Conservation (phyloP, 1,140 invertebrate genomes). For the Phocides pigmalion region DNA sequence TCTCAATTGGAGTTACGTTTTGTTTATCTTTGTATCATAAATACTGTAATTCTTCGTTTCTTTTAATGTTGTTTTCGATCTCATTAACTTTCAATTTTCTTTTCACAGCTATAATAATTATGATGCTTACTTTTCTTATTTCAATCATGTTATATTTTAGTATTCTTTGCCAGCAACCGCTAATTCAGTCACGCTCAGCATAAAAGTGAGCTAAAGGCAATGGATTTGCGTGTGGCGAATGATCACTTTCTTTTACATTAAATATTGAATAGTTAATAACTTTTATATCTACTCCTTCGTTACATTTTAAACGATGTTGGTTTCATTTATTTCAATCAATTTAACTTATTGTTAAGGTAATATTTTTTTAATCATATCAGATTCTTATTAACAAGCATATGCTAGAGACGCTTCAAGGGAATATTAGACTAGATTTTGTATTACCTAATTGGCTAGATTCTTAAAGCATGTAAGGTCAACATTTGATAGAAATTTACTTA, state of each 20-base stretch:
- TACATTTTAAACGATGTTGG: not conserved
- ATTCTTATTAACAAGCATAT: no score
- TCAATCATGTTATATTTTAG: not conserved
- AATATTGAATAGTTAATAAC: not conserved
- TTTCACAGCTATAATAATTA: not conserved
- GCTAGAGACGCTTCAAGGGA: no score
- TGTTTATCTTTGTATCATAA: constrained; percentile 10
- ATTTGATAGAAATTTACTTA: no score
- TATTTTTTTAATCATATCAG: no score
- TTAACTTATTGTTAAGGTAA: no score
- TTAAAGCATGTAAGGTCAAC: no score
- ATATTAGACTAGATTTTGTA: no score
- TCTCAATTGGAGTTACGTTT: not conserved
- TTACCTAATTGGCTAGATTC: no score
- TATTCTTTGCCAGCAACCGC: not conserved
- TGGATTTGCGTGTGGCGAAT: constrained; percentile 34
- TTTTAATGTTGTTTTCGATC: not conserved
- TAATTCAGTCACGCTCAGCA: not conserved
- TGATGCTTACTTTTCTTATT: no score
- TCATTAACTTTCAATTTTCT: not conserved
- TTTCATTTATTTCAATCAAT: no score
- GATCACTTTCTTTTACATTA: not conserved
- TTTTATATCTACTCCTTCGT: not conserved
- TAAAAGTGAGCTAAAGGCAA: constrained; percentile 33
- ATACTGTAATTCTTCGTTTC: not conserved